Conservation (phyloP, 2,888 invertebrate species). For the Acanthosepion pharaonis region DNA sequence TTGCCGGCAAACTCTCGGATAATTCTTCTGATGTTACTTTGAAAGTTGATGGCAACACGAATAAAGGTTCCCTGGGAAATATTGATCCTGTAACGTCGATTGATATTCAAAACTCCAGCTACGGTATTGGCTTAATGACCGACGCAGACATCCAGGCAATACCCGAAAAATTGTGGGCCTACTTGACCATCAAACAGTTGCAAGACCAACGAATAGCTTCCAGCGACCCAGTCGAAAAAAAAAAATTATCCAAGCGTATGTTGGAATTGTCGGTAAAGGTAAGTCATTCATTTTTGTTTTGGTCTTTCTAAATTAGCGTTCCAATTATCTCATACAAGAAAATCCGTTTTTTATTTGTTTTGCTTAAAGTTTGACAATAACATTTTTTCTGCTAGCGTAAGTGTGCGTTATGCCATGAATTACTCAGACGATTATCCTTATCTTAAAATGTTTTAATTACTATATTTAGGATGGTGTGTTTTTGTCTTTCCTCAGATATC, state of each 20-base stretch:
- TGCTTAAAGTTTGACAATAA: not conserved
- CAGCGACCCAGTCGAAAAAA: constrained; percentile 54
- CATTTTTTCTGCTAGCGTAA: not conserved
- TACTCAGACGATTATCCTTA: too few species aligned
- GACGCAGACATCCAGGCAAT: constrained; percentile 52
- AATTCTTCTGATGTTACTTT: constrained; percentile 47
- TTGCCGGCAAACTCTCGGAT: constrained; percentile 54
- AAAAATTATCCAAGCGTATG: constrained; percentile 56
- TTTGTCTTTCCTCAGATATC: too few species aligned
- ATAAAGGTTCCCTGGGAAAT: constrained; percentile 49
- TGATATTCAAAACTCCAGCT: constrained; percentile 23
- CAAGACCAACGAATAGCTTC: constrained; percentile 58
- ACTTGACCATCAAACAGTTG: constrained; percentile 64
- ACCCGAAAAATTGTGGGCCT: constrained; percentile 66
- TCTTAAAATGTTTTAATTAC: too few species aligned
- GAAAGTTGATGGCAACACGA: constrained; percentile 49
- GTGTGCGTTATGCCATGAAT: too few species aligned
- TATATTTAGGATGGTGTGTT: too few species aligned
- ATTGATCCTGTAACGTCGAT: constrained; percentile 38
- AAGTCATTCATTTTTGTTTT: not conserved
- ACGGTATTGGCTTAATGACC: constrained; percentile 49
- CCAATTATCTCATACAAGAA: too few species aligned
- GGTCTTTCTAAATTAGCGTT: not conserved
- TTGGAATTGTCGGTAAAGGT: constrained; percentile 63
- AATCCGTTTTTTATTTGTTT: not conserved